Base-by-base conservation (phyloP, 2,888 invertebrate genomes). In the Microdon myrmicae region DNA sequence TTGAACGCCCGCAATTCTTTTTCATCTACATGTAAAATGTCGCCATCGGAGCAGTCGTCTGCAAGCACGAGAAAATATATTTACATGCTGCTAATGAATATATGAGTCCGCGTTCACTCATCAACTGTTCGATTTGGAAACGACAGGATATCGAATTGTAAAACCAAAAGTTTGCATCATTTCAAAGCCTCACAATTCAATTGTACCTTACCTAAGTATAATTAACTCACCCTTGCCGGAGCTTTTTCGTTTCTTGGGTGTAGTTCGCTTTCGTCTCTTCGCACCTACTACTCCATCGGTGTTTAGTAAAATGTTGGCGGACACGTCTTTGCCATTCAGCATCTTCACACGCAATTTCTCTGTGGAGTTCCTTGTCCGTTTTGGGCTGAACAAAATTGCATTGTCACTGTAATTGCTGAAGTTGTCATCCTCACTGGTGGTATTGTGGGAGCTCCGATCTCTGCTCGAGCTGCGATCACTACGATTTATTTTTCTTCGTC, bases 221-320 rank as follows among this genome's bases (percentile, higher is more conserved):
- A 64, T 51, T 19, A 64, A 53, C 64, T 64, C 64, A 64, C 64
- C 64, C 58, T 64, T 64, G 10, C 41, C 47, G 7, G 64, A 64
- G 25, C 45, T 47, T 34, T 64, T 64, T 32, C 64, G 22, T 43
- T 64, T 64, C 37, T 64, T 64, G 20, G 64, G 64, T 58, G 58
- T 64, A 19, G 58, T 64, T 23, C 64, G 64, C 29, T 64, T 64
- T 23, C 64, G 39, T 7, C 53, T 35, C 13, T 53, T 58, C 2
- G 64, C 64, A 23, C 64, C 64, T 1, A 64, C 47, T 16, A 64
- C 25, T n/a, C 35, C 47, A 14, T 43, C 58, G 10, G 28, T 53
- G 23, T 10, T 34, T 2, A 13, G 32, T 23, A 56, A 29, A 23
- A 34, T 39, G n/a, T 12, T 8, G 9, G 38, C 12, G 5, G 51